Evolutionary conservation across 2,888 invertebrate genomes (phyloP).

Genomic region (Diabrotica balteata): DNA sequence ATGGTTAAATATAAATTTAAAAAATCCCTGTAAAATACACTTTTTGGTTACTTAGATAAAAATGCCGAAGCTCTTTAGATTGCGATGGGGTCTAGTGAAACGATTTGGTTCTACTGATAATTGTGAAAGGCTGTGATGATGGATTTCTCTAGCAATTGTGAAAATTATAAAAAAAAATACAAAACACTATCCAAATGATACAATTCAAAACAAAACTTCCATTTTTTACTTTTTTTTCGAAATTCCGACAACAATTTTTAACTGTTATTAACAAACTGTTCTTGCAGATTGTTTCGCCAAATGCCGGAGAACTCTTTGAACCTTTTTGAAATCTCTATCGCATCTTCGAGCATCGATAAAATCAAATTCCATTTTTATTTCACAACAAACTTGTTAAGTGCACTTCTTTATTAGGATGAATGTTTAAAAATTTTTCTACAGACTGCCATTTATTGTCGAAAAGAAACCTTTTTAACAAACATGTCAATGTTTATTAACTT

Average conservation of each 20-base stretch:
- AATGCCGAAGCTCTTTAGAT: slow-evolving; percentile 6
- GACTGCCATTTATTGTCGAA: slow-evolving; percentile 3
- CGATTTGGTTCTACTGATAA: slow-evolving; percentile 26
- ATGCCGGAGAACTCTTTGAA: slow-evolving; percentile 23
- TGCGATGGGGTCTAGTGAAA: slow-evolving; percentile 15
- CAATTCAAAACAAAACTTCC: too few species aligned
- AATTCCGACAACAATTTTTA: neutral
- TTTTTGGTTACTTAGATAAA: slow-evolving; percentile 13
- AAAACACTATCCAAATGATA: too few species aligned
- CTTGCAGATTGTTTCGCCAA: slow-evolving; percentile 12
- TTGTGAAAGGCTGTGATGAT: slow-evolving; percentile 34
- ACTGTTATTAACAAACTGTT: neutral
- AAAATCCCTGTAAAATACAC: slow-evolving; percentile 20
- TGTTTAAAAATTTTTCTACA: slow-evolving; percentile 27
- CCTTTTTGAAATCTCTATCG: slow-evolving; percentile 26
- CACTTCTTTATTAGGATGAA: slow-evolving; percentile 49
- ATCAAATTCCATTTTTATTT: slow-evolving; percentile 34
- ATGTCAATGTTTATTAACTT: too few species aligned
- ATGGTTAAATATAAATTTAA: slow-evolving; percentile 26
- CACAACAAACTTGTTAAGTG: slow-evolving; percentile 46
- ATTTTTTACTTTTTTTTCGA: too few species aligned
- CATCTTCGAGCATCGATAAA: slow-evolving; percentile 21
- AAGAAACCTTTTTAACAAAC: neutral
- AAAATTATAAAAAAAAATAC: neutral
- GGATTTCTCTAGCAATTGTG: slow-evolving; percentile 11